These are phyloP conservation scores for Carollia perspicillata DNA, from an alignment of 2,113 vertebrate genomes.

Conservation along the genomic window DNA sequence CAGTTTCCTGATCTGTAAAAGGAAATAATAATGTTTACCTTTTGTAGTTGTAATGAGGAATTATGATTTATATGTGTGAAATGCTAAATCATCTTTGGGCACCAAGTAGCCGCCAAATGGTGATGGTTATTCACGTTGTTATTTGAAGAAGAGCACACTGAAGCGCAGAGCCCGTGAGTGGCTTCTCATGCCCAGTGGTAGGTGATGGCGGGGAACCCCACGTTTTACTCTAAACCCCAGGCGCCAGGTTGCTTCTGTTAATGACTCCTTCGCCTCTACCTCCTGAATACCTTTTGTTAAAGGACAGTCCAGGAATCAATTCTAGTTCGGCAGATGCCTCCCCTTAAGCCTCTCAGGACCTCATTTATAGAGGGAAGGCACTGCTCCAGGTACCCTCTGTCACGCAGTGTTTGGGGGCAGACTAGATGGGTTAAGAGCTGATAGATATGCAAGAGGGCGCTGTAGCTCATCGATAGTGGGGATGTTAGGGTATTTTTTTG, in stretches of 20 bases:
- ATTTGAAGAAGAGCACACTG: background rate
- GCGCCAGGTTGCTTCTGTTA: background rate
- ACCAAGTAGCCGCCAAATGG: background rate
- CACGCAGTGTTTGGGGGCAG: background rate
- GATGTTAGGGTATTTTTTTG: background rate
- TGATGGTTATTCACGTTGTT: background rate
- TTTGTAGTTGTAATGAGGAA: background rate
- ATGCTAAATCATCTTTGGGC: background rate
- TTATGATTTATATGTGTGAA: background rate
- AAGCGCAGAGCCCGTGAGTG: background rate
- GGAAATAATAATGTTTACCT: background rate
- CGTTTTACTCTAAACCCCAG: background rate
- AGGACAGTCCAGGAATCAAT: background rate
- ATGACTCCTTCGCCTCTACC: background rate
- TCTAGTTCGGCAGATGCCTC: background rate
- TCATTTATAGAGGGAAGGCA: background rate
- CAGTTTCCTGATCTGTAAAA: background rate
- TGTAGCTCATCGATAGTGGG: background rate
- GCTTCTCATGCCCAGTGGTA: background rate
- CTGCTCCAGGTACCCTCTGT: background rate
- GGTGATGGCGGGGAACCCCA: background rate
- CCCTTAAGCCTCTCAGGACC: background rate
- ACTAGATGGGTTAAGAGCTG: background rate
- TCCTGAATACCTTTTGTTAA: background rate
- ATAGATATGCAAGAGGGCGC: rapidly evolving